A percentile compares a stretch with the other conserved stretches of the same genome.
Evolutionary conservation across 2,888 invertebrate species (phyloP).

Genomic region (Meliscaeva auricollis): DNA sequence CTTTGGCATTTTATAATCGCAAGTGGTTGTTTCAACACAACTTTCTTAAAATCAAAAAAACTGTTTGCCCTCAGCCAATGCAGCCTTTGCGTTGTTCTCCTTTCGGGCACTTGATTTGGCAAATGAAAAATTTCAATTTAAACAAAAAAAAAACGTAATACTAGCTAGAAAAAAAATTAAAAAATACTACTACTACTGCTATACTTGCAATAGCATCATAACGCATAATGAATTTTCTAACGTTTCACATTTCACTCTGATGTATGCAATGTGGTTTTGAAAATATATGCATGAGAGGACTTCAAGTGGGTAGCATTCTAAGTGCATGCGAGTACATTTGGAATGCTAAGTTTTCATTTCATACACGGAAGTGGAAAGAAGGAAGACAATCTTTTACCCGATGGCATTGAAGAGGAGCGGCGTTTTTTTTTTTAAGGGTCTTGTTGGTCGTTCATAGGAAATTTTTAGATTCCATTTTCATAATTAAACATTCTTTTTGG

Average conservation of each 20-base stretch:
- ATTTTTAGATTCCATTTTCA: too few relatives aligned
- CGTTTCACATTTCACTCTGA: conserved; percentile 28
- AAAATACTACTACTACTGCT: too few relatives aligned
- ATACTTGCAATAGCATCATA: conserved; percentile 52
- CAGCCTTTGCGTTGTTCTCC: conserved; percentile 67
- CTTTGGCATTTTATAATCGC: conserved; percentile 62
- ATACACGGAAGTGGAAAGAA: too few relatives aligned
- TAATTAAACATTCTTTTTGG: too few relatives aligned
- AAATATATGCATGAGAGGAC: conserved; percentile 54
- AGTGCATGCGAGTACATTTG: too few relatives aligned
- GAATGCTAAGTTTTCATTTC: too few relatives aligned
- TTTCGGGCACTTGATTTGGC: conserved; percentile 73
- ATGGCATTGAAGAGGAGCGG: too few relatives aligned
- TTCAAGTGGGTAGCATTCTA: conserved; percentile 44
- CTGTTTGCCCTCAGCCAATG: conserved; percentile 65
- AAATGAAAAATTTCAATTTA: conserved; percentile 67
- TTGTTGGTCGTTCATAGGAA: too few relatives aligned
- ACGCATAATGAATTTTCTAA: conserved; percentile 61
- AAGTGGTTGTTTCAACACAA: conserved; percentile 53
- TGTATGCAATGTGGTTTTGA: conserved; percentile 8
- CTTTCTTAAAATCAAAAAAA: conserved; percentile 59
- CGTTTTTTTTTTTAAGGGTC: too few relatives aligned
- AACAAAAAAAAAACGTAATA: conserved; percentile 24
- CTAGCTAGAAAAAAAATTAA: conserved; percentile 36
- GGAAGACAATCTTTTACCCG: too few relatives aligned